phyloP scores from a whole-genome alignment of 1,140 invertebrate species.

The Mamestra configurata region DNA sequence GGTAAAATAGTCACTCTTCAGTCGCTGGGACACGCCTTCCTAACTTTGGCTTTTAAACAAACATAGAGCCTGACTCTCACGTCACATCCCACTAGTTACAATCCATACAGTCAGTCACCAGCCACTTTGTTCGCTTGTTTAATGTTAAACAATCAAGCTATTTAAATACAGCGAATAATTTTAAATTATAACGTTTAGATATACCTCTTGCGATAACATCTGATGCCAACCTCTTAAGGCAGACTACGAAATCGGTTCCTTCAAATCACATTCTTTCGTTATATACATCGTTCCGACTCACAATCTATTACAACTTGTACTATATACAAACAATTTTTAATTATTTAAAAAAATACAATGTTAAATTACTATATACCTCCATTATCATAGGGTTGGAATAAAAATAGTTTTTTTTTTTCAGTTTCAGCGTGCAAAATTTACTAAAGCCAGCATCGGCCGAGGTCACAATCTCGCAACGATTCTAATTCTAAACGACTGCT shows the following conservation, averaged over 20 bases:
- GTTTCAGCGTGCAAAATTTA: constrained; percentile 84
- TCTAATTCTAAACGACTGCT: constrained; percentile 66
- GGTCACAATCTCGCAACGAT: constrained; percentile 74
- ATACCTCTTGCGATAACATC: constrained; percentile 61
- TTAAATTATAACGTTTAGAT: constrained; percentile 72
- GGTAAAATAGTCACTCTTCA: constrained; percentile 66
- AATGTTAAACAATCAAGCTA: constrained; percentile 80
- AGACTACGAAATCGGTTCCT: constrained; percentile 65
- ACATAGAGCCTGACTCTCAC: constrained; percentile 53
- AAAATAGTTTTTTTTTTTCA: constrained; percentile 80
- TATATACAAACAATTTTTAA: constrained; percentile 87
- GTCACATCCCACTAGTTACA: constrained; percentile 44
- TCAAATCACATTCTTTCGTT: constrained; percentile 72
- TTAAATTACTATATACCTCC: constrained; percentile 83
- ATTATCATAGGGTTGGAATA: constrained; percentile 85
- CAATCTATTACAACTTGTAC: constrained; percentile 85
- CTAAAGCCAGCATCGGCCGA: constrained; percentile 81
- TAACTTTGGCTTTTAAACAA: constrained; percentile 58
- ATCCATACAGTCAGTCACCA: constrained; percentile 68
- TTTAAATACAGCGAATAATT: constrained; percentile 81
- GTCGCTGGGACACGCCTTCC: constrained; percentile 63
- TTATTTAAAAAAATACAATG: constrained; percentile 85
- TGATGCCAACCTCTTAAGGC: constrained; percentile 61
- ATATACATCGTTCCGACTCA: constrained; percentile 81
- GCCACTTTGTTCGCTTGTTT: constrained; percentile 79